Conservation (phyloP, 2,888 invertebrate genomes). For the Pilophorus perplexus region DNA sequence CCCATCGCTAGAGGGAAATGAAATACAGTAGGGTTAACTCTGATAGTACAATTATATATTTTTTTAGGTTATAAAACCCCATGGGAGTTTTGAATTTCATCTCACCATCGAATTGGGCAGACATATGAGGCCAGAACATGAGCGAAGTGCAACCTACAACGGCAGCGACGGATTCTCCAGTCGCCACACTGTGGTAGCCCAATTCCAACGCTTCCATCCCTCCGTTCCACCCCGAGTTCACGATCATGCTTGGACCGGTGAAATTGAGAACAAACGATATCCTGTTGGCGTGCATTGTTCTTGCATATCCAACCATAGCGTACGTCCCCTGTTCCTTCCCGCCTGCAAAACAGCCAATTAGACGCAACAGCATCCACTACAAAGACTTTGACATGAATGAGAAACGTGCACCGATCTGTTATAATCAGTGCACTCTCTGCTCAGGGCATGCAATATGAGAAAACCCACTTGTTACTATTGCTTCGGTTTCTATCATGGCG, state of each 20-base stretch:
- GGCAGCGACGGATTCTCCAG: constrained; percentile 56
- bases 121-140: constrained; percentile 71
- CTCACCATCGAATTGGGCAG: constrained; percentile 75
- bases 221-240: constrained; percentile 67
- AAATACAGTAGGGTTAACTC: no score
- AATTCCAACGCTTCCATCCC: constrained; percentile 62
- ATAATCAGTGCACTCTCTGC: no score
- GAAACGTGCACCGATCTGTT: no score
- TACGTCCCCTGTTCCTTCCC: not conserved
- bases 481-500: constrained; percentile 55
- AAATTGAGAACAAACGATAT: constrained; percentile 62
- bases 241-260: constrained; percentile 59
- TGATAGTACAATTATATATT: no score
- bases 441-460: no score
- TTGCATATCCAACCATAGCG: constrained; percentile 57
- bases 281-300: constrained; percentile 62
- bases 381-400: no score
- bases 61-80: no score
- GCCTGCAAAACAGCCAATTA: no score
- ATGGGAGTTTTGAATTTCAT: no score
- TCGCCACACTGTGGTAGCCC: constrained; percentile 53
- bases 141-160: constrained; percentile 60
- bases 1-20: constrained; percentile 53
- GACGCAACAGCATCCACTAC: no score
- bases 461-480: not conserved